phyloP scores from a whole-genome alignment of 2,113 vertebrate genomes.

The Clarias magur region DNA sequence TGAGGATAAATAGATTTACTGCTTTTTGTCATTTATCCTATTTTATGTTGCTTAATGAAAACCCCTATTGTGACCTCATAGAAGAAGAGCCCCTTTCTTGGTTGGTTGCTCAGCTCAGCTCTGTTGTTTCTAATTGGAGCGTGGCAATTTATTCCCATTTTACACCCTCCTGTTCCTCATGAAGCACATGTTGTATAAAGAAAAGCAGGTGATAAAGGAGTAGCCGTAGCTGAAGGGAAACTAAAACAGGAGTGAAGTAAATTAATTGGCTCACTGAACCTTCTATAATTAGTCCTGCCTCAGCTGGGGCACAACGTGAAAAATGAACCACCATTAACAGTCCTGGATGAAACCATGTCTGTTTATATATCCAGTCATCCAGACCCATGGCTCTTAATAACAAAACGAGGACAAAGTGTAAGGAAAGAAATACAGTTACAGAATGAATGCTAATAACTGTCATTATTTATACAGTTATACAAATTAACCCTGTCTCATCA shows the following conservation, averaged over 20 bases:
- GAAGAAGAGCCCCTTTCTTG: too few species aligned
- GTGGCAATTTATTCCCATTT: not conserved
- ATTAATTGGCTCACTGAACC: slow-evolving; percentile 20
- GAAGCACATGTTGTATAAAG: not conserved
- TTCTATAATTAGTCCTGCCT: slow-evolving; percentile 31
- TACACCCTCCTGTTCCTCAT: not conserved
- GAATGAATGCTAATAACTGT: not conserved
- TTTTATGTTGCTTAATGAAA: too few species aligned
- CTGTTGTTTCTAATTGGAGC: too few species aligned
- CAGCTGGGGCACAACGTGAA: slow-evolving; percentile 6
- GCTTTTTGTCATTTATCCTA: too few species aligned
- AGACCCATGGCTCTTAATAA: not conserved
- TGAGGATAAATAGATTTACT: too few species aligned
- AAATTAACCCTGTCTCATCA: not conserved
- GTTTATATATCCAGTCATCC: not conserved
- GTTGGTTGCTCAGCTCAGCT: too few species aligned
- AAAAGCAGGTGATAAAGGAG: not conserved
- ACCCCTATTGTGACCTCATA: too few species aligned
- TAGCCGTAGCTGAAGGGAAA: slow-evolving; percentile 10
- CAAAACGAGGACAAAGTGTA: not conserved
- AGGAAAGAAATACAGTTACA: not conserved
- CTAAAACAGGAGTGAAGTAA: slow-evolving; percentile 14
- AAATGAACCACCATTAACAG: slow-evolving; percentile 14
- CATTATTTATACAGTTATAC: not conserved
- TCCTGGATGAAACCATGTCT: not conserved